Evolutionary conservation across 2,797 vertebrate genomes (phyloP).

Genomic region (Limnodromus scolopaceus): DNA sequence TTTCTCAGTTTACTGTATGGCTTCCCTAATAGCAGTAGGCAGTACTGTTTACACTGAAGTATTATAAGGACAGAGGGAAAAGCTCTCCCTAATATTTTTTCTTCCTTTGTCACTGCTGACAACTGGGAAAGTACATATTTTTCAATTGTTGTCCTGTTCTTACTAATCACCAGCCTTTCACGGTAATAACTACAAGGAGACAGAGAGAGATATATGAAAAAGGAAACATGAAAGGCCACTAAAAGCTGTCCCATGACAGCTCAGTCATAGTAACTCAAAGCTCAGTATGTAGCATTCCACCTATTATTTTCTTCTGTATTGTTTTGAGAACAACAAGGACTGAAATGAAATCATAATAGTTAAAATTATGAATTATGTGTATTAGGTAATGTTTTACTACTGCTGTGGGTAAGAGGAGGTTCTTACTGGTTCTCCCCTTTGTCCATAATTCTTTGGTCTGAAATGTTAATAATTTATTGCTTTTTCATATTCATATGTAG

Average conservation of each 20-base stretch:
- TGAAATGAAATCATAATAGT: not conserved
- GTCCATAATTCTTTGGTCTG: not conserved
- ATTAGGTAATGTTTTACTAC: not conserved
- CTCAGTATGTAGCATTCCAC: not conserved
- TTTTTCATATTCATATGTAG: not conserved
- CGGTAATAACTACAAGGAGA: not conserved
- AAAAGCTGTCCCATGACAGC: not conserved
- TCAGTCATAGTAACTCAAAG: not conserved
- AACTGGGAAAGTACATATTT: not conserved
- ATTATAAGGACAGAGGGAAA: not conserved
- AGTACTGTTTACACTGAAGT: not conserved
- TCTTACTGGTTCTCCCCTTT: not conserved
- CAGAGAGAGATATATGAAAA: not conserved
- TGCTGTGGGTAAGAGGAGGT: not conserved
- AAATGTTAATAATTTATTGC: not conserved
- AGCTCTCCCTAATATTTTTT: not conserved
- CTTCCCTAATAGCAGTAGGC: not conserved
- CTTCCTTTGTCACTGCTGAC: not conserved
- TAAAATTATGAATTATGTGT: not conserved
- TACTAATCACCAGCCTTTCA: not conserved
- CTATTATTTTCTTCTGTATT: not conserved
- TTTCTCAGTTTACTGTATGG: not conserved
- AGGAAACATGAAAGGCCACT: not conserved
- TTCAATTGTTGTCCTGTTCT: not conserved
- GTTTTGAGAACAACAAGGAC: not conserved